Percentiles rank a stretch among this genome's conserved stretches.
phyloP scores from a whole-genome alignment of 2,888 invertebrate species.

The Hydrotaea cyrtoneurina region DNA sequence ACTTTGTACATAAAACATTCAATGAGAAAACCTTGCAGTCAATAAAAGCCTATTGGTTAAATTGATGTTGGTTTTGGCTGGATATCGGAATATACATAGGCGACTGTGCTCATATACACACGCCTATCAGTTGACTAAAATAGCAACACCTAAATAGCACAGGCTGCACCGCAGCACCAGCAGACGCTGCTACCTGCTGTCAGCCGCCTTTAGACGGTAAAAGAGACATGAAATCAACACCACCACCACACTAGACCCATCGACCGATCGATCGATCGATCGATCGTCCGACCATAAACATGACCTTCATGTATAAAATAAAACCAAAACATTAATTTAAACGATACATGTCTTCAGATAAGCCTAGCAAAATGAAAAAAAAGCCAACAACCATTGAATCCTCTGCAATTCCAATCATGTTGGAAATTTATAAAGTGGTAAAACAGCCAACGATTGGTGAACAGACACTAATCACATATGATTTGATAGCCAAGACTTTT shows the following conservation, averaged over 20 bases:
- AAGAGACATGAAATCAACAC: constrained; percentile 18
- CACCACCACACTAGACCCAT: not conserved
- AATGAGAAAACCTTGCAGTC: constrained; percentile 34
- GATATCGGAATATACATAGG: not conserved
- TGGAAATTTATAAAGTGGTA: constrained; percentile 11
- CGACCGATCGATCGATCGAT: constrained; percentile 22
- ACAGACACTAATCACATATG: not conserved
- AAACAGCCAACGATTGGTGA: not conserved
- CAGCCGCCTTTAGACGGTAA: not conserved
- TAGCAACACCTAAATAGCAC: not conserved
- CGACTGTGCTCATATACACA: not conserved
- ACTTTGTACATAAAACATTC: too few species aligned
- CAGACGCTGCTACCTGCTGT: not conserved
- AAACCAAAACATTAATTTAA: constrained; percentile 49
- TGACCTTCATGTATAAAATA: constrained; percentile 62
- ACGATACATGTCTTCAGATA: constrained; percentile 53
- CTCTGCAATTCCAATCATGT: constrained; percentile 21
- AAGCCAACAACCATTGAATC: not conserved
- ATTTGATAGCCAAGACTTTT: not conserved
- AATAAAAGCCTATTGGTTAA: constrained; percentile 21
- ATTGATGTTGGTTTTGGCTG: constrained; percentile 8
- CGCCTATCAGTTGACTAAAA: constrained; percentile 17
- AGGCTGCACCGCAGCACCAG: not conserved
- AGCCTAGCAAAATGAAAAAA: constrained; percentile 1
- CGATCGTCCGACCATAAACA: constrained; percentile 43